Evolutionary conservation across 2,113 vertebrate genomes (phyloP), one percentile per base, ranked within the genome.

Genomic region (Piaya cayana): DNA sequence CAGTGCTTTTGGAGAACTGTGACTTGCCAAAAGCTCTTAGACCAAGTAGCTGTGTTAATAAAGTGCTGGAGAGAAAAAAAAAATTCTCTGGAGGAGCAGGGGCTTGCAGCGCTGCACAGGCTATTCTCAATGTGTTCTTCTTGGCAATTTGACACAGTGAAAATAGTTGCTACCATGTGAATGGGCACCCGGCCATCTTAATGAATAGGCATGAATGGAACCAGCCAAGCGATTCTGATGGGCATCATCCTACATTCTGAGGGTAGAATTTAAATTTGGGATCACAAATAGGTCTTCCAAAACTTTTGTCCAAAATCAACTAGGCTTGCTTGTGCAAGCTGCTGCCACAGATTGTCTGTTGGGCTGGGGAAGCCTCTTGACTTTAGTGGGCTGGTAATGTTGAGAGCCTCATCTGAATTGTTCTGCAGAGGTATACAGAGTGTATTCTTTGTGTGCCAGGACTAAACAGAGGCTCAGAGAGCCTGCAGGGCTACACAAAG

Each of bases 141-240:
- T 94, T 84, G 90, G 93, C 90, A 94, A 76, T 45, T 86, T 16
- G 81, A 26, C 50, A 36, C 42, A 77, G 83, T 74, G 88, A 82
- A 94, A 95, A 85, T 56, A 81, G 86, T 29, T 88, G 78, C 90
- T 82, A 62, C 89, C 86, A 91, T 82, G 96, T 94, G 95, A 95
- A 55, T 72, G 79, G 93, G 90, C 95, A 91, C 34, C 32, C 45
- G 0, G 91, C 94, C 93, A 96, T 34, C 45, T 49, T 90, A 86
- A 63, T 95, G 84, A 96, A 94, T 93, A 79, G 83, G 64, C 87
- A 74, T 95, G 90, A 97, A 97, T 96, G 88, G 95, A 90, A 68
- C 27, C 90, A 97, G 95, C 87, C 88, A 86, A 88, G 94, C 86
- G 70, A 30, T 78, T 63, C 88, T 95, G 92, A 94, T 90, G 60